Evolutionary conservation across 2,888 invertebrate genomes (phyloP), one percentile per base, ranked within the genome.

Genomic region (Polydrusus tereticollis): DNA sequence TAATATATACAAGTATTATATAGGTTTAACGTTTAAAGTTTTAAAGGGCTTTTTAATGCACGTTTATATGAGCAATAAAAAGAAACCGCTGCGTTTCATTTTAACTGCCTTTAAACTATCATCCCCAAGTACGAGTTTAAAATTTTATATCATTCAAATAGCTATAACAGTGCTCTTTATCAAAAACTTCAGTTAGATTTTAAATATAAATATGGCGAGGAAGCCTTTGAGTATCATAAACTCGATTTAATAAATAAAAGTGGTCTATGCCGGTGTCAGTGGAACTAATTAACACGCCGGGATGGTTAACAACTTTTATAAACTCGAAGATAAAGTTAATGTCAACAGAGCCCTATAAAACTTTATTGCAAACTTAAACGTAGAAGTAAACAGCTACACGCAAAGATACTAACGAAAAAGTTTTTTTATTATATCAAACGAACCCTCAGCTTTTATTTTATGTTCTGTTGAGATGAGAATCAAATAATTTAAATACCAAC

Each of bases 301-400:
- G 38, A 65, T 59, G 63, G 65, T 43, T 36, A 41, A 64, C 59
- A 60, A 65, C 50, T 65, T 70, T 65, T 70, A 65, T 59, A 36
- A 52, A 59, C 50, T 63, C 23, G 41, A 50, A 41, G 65, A 65
- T 69, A 57, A 64, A 64, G 69, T 70, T 70, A 65, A 70, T 57
- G 69, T 69, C 69, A 69, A 69, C 69, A 57, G 36, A 33, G 45
- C 38, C 55, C 14, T 47, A 38, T 58, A 47, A 36, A 69, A 59
- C 62, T 69, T 69, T 69, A 69, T 55, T 69, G 43, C 69, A 41
- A 55, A 55, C 41, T 62, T 69, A 62, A 69, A 62, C 20, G 47
- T 12, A 50, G 67, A 33, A 59, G 50, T 68, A 68, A 68, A 68
- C 43, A 21, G 50, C 16, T 8, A 38, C 59, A 33, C n/a, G n/a